Evolutionary conservation across 2,888 invertebrate species (phyloP).

Genomic region (Drymonia ruficornis): DNA sequence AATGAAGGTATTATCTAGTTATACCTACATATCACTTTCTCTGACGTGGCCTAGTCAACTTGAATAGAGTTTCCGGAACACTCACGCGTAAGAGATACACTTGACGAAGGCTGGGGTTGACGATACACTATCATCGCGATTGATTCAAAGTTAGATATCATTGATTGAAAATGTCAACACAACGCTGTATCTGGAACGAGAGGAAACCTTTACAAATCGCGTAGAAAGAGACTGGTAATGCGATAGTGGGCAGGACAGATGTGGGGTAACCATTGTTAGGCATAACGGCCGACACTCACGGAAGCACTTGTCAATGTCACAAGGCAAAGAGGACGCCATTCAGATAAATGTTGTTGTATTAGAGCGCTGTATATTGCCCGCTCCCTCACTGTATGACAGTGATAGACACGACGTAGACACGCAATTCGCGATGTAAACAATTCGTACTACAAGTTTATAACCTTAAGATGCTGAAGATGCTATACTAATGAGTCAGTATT

Average conservation of each 20-base stretch:
- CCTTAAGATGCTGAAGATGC: too few relatives aligned
- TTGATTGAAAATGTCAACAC: conserved; percentile 63
- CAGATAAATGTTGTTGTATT: conserved; percentile 68
- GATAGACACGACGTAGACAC: conserved; percentile 28
- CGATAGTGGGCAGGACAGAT: conserved; percentile 66
- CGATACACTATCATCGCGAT: conserved; percentile 21
- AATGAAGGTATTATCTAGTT: background rate
- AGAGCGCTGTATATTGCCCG: conserved; percentile 34
- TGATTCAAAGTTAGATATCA: conserved; percentile 37
- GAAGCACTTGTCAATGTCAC: conserved; percentile 79
- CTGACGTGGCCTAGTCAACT: background rate
- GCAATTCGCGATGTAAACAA: too few relatives aligned
- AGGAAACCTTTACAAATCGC: conserved; percentile 77
- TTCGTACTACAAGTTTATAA: too few relatives aligned
- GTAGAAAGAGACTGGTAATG: conserved; percentile 64
- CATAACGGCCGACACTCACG: conserved; percentile 72
- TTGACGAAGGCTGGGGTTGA: conserved; percentile 35
- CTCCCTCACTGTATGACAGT: conserved; percentile 42
- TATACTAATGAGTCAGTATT: too few relatives aligned
- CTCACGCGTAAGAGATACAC: conserved; percentile 17
- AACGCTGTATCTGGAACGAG: conserved; percentile 61
- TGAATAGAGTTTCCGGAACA: conserved; percentile 3
- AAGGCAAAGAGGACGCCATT: conserved; percentile 51
- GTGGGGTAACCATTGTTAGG: conserved; percentile 72
- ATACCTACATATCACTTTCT: background rate